Evolutionary conservation across 2,113 vertebrate genomes (phyloP), one percentile per base, ranked within the genome.

Genomic region (Synodontis membranacea): DNA sequence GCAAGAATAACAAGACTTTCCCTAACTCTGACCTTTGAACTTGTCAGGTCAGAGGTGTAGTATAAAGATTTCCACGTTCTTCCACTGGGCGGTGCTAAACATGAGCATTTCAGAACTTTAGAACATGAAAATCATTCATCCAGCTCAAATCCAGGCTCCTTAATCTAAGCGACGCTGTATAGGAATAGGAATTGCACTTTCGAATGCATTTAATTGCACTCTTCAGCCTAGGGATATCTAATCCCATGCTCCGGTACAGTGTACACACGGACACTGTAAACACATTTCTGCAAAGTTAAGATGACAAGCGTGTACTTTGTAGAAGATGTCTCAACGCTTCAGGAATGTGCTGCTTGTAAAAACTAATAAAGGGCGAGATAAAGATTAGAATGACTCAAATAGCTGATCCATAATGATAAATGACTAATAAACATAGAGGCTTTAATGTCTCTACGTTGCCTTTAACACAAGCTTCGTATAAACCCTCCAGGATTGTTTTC

Each of bases 81-180:
- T 85, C 70, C 87, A 88, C 70, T 17, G 42, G 81, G 78, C 80
- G 88, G 81, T 84, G 81, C 64, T 83, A 86, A 46, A 54, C n/a
- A n/a, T n/a, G n/a, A 66, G 15, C 14, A 15, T 66, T 66, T 66
- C 17, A n/a, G n/a, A n/a, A 66, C 31, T 68, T 37, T 68, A 37
- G 31, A 15, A 15, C 5, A 17, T 34, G 31, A 66, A 66, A 34
- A 66, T 66, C 62, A 34, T 66, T n/a, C 11, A 64, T 64, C 31
- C 60, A 64, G 60, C 28, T 64, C 28, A 31, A 28, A 64, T 31
- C 5, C 62, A 34, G 68, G 10, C 37, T 72, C 19, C 8, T 39
- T 39, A 39, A 70, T n/a, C 34, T 21, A 44, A 28, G 68, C 21
- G 15, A 68, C 37, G 64, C 64, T 68, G 64, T 9, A 68, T 68